Evolutionary conservation across 2,113 vertebrate species (phyloP), one percentile per base, ranked within the genome.

Genomic region (Gopherus evgoodei): DNA sequence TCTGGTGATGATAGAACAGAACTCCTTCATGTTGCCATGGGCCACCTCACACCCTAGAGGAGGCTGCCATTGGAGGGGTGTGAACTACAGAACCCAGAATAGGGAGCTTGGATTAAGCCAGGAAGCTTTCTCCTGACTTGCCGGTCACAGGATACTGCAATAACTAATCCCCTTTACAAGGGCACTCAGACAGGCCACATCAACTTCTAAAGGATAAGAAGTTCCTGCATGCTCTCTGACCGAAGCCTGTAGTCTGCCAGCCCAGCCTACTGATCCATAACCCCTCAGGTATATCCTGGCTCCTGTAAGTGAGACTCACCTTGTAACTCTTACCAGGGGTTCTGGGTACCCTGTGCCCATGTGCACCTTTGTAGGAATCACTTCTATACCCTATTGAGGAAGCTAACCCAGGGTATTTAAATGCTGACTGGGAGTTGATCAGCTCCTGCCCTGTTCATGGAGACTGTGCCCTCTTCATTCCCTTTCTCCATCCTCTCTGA

Each of bases 41-140:
- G 35, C 38, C 56, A 19, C 31, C 50, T 24, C 35, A 6, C 3
- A 3, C 3, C 22, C 19, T 8, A 11, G 35, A 54, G 22, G 11
- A 62, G 25, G 81, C 56, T 49, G 69, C 17, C 44, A 38, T 22
- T 29, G n/a, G 17, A 0, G 14, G 3, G 2, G 22, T 24, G 69
- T 53, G 35, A 92, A 1, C 4, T 5, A 14, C 1, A 0, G 2
- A 2, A 19, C 19, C 6, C 12, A 56, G 57, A 9, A 7, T 0
- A 10, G 53, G 4, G 24, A 50, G 65, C 2, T 5, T 62, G 27
- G 0, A 17, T 42, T n/a, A n/a, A 7, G 0, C 1, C 69, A 53
- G 81, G 16, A 42, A 47, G 11, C 12, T 62, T 4, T 4, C n/a
- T 6, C 13, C 1, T 16, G 35, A 14, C 25, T 50, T 83, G 57